These are phyloP conservation scores for Perdix hodgsoniae DNA, from an alignment of 2,797 vertebrate genomes.

Conservation along the genomic window DNA sequence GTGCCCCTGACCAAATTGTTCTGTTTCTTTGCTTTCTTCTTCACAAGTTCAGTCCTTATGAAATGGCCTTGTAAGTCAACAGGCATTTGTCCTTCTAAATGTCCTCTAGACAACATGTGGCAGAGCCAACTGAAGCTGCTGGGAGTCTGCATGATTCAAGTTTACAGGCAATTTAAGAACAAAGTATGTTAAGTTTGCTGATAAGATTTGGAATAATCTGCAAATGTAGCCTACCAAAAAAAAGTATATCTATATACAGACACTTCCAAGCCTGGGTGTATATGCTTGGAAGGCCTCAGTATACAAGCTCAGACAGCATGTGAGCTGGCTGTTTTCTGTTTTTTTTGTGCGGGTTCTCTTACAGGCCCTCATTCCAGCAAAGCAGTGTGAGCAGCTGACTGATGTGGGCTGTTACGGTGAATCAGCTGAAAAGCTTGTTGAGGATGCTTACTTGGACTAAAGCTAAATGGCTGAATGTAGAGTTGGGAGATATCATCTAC, in stretches of 20 bases:
- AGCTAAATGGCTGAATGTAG: not conserved
- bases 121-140: not conserved
- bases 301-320: not conserved
- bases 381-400: not conserved
- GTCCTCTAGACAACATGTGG: not conserved
- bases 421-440: not conserved
- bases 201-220: not conserved
- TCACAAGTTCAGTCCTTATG: not conserved
- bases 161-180: not conserved
- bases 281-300: not conserved
- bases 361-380: not conserved
- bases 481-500: not conserved
- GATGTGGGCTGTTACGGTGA: rapidly evolving
- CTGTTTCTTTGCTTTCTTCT: not conserved
- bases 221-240: not conserved
- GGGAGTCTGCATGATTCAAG: not conserved
- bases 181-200: not conserved
- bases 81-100: not conserved
- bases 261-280: not conserved
- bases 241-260: not conserved
- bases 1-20: not conserved
- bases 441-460: not conserved
- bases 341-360: not conserved
- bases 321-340: not conserved
- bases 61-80: not conserved